phyloP scores from a whole-genome alignment of 2,797 vertebrate genomes.

The Parambassis ranga region DNA sequence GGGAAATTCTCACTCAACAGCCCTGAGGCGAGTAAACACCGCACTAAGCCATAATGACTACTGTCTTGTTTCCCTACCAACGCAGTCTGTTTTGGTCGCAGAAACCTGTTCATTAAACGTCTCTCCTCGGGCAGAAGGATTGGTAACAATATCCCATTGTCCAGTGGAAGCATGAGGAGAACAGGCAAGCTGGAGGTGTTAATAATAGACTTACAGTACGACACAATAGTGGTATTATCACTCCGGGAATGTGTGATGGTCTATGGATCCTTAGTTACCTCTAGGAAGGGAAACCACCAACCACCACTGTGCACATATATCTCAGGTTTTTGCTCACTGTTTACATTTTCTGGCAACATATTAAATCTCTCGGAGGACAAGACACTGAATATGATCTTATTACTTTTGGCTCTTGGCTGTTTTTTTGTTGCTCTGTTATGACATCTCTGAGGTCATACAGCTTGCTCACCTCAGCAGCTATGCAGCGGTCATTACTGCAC shows the following conservation, averaged over 20 bases:
- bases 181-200: constrained; percentile 18
- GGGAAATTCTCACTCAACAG: constrained; percentile 49
- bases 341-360: constrained; percentile 8
- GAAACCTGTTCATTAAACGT: constrained; percentile 23
- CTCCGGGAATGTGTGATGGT: constrained; percentile 25
- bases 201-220: constrained; percentile 27
- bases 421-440: constrained; percentile 17
- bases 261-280: constrained; percentile 26
- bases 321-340: constrained; percentile 1
- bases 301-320: constrained; percentile 19
- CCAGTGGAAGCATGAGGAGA: not conserved
- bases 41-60: constrained; percentile 46
- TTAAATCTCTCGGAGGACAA: not conserved
- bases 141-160: constrained; percentile 57
- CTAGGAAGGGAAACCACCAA: not conserved
- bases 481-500: constrained; percentile 1
- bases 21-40: constrained; percentile 48
- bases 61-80: constrained; percentile 59
- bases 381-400: too few relatives aligned
- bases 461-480: constrained; percentile 8
- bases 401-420: too few relatives aligned
- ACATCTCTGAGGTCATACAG: constrained; percentile 20
- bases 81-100: constrained; percentile 47
- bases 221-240: constrained; percentile 51
- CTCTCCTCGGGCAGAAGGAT: constrained; percentile 15